These are phyloP conservation scores for Ophthalmolycus amberensis DNA, from an alignment of 2,113 vertebrate species.

Conservation along the genomic window DNA sequence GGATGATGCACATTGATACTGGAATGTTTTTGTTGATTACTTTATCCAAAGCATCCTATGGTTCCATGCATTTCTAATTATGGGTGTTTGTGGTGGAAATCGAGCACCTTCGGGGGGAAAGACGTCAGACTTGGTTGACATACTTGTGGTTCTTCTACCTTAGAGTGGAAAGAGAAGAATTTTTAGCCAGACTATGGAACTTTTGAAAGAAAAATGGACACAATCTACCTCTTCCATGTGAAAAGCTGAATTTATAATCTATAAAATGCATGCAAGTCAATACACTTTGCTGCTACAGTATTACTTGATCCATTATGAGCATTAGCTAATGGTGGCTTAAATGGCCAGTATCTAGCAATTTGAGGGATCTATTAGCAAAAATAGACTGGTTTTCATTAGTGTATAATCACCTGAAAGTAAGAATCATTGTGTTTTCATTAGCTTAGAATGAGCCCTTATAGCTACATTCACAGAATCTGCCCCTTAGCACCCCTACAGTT, in stretches of 20 bases:
- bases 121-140: background rate
- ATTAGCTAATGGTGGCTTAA: background rate
- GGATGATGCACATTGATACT: slow-evolving; percentile 7
- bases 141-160: background rate
- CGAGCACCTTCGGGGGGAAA: background rate
- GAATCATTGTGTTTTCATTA: too few relatives aligned
- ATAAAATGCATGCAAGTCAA: background rate
- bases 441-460: too few relatives aligned
- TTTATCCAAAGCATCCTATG: background rate
- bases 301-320: background rate
- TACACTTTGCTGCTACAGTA: background rate
- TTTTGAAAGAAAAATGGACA: background rate
- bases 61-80: background rate
- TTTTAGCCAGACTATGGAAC: background rate
- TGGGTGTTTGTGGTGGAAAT: slow-evolving; percentile 1
- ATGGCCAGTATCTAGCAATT: background rate
- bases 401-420: too few relatives aligned
- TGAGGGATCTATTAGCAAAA: too few relatives aligned
- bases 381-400: too few relatives aligned
- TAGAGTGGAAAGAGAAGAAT: background rate
- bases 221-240: background rate
- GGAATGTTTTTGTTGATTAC: slow-evolving; percentile 1
- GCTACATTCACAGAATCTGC: too few relatives aligned
- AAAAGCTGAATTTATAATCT: background rate
- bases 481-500: too few relatives aligned